Evolutionary conservation across 2,797 vertebrate species (phyloP).

Genomic region (Rhinoraja longicauda): DNA sequence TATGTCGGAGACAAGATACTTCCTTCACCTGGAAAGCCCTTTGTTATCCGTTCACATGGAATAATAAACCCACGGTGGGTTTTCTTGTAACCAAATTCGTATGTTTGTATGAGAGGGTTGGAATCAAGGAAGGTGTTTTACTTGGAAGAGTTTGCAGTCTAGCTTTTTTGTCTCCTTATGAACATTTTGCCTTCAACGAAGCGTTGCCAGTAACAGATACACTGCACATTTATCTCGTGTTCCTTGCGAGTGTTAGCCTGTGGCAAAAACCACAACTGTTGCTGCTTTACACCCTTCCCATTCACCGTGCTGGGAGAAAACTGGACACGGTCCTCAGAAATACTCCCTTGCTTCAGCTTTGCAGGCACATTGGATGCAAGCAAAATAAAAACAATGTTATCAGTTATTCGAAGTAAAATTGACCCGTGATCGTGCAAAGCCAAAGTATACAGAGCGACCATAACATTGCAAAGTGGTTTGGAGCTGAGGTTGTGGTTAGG

Average conservation of each 20-base stretch:
- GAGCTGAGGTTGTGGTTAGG: no score
- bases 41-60: neutral
- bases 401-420: no score
- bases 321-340: neutral
- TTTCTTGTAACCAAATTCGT: neutral
- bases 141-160: neutral
- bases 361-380: no score
- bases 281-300: neutral
- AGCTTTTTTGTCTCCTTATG: neutral
- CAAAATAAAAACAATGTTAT: no score
- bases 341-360: neutral
- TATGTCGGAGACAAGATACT: neutral
- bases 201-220: neutral
- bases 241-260: neutral
- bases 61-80: conserved; percentile 11
- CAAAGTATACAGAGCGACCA: no score
- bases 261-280: neutral
- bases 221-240: neutral
- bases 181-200: neutral
- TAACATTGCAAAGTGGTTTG: no score
- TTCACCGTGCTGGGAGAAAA: neutral
- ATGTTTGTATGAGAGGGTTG: neutral
- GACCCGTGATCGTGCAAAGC: no score
- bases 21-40: neutral
- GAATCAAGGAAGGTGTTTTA: neutral